Evolutionary conservation across 2,888 invertebrate genomes (phyloP).

Genomic region (Corythucha ciliata): DNA sequence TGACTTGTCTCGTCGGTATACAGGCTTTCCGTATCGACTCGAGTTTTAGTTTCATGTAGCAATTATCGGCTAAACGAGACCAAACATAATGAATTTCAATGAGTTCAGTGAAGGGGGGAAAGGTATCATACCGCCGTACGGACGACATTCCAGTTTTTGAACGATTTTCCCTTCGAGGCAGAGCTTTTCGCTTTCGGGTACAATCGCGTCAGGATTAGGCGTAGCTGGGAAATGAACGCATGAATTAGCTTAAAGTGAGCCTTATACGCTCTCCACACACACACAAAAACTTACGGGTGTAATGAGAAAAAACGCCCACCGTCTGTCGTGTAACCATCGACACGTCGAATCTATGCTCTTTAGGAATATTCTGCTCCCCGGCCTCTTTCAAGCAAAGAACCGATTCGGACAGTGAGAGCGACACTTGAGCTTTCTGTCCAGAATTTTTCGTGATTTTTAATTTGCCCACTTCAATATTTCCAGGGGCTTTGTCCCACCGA

Average conservation of each 20-base stretch:
- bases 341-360: conserved; percentile 83
- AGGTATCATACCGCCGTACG: conserved; percentile 39
- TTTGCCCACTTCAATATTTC: conserved; percentile 87
- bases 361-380: conserved; percentile 73
- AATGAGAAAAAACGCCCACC: conserved; percentile 84
- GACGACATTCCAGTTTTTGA: conserved; percentile 87
- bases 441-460: conserved; percentile 70
- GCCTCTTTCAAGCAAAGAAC: conserved; percentile 68
- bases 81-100: not conserved
- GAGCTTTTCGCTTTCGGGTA: conserved; percentile 72
- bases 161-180: conserved; percentile 90
- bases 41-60: conserved; percentile 83
- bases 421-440: conserved; percentile 79
- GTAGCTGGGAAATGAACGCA: no score
- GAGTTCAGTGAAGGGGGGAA: not conserved
- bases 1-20: conserved; percentile 75
- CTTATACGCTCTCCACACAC: not conserved
- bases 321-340: conserved; percentile 86
- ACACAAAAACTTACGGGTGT: conserved; percentile 52
- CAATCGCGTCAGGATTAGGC: conserved; percentile 53
- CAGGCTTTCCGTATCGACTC: conserved; percentile 80
- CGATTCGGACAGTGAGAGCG: conserved; percentile 70
- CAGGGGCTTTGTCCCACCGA: conserved; percentile 88
- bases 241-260: no score
- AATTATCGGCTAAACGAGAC: conserved; percentile 56